These are phyloP conservation scores for Pecten maximus DNA, from an alignment of 2,888 invertebrate species.

Conservation along the genomic window DNA sequence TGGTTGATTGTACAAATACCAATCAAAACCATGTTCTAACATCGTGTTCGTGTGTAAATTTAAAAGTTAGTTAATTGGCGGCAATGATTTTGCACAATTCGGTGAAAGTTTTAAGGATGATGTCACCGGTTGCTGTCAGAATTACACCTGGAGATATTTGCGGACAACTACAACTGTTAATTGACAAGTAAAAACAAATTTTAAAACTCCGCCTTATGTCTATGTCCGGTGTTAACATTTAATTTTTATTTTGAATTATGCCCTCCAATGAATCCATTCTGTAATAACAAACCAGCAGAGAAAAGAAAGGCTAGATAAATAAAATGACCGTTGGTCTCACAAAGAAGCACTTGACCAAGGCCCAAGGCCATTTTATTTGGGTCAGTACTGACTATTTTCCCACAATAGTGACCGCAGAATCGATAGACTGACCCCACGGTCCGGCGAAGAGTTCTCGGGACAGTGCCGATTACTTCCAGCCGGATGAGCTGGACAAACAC, in stretches of 20 bases:
- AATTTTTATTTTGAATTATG: conserved; percentile 17
- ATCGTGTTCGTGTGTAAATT: not conserved
- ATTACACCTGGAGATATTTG: not conserved
- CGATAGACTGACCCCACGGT: not conserved
- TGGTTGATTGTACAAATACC: too few species aligned
- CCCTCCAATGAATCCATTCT: not conserved
- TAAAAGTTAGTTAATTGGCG: not conserved
- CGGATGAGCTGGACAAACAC: not conserved
- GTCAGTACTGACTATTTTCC: not conserved
- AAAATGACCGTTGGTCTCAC: conserved; percentile 17
- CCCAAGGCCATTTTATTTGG: not conserved
- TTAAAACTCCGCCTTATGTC: conserved; percentile 9
- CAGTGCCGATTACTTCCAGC: not conserved
- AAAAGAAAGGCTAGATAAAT: conserved; percentile 7
- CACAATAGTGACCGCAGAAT: not conserved
- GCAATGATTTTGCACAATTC: conserved; percentile 24
- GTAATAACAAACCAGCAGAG: not conserved
- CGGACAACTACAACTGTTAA: not conserved
- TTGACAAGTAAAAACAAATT: conserved; percentile 19
- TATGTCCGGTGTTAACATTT: conserved; percentile 24
- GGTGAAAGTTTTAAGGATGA: not conserved
- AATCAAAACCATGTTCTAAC: too few species aligned
- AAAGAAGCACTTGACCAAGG: conserved; percentile 29
- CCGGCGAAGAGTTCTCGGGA: not conserved
- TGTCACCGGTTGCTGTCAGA: not conserved